phyloP scores from a whole-genome alignment of 2,113 vertebrate species.

The Meles meles region DNA sequence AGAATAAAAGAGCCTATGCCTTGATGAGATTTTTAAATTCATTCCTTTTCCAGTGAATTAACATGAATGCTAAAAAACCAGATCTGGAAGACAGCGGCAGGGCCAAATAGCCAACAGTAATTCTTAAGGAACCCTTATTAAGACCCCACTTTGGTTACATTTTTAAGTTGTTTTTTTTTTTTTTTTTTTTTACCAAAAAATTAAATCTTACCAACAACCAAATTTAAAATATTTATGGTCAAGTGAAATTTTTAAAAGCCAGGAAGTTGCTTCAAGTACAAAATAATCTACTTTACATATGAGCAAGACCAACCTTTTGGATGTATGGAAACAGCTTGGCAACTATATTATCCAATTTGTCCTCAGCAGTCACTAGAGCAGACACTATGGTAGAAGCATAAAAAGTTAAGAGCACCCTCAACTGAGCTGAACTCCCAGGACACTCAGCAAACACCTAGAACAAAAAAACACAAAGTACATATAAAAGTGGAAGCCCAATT shows the following conservation, averaged over 20 bases:
- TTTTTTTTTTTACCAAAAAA: conserved; percentile 5
- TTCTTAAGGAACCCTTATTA: not conserved
- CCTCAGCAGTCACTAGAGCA: conserved; percentile 85
- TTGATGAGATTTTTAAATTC: not conserved
- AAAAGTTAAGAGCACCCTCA: conserved; percentile 94
- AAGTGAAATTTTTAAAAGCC: not conserved
- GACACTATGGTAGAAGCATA: conserved; percentile 92
- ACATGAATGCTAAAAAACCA: not conserved
- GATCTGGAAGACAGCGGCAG: not conserved
- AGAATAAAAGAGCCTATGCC: not conserved
- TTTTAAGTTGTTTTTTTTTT: not conserved
- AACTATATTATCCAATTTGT: conserved; percentile 86
- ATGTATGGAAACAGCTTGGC: conserved; percentile 94
- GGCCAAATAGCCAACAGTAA: not conserved
- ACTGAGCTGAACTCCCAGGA: conserved; percentile 81
- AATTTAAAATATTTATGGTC: not conserved
- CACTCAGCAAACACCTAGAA: conserved; percentile 87
- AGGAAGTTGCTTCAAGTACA: not conserved
- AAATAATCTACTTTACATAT: not conserved
- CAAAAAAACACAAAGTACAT: not conserved
- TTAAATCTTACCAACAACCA: not conserved
- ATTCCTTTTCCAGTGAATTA: not conserved
- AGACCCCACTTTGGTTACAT: not conserved
- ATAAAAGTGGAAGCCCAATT: not conserved
- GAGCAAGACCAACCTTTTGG: conserved; percentile 86